Base-by-base conservation (phyloP, 2,888 invertebrate genomes). In the Eremobia ochroleuca region DNA sequence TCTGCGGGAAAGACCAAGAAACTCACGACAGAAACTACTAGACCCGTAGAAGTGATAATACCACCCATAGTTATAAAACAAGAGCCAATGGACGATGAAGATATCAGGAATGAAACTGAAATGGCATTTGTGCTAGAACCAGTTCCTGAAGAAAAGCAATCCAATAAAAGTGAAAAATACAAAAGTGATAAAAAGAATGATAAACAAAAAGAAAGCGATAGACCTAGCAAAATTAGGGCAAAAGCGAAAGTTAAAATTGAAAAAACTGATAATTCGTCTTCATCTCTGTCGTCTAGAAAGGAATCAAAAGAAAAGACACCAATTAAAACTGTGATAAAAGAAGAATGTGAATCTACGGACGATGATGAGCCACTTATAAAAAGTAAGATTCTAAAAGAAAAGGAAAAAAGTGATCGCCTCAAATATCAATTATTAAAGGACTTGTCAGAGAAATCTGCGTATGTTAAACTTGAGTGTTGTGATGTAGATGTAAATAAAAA, bases 401-500 rank as follows among this genome's bases (percentile, higher is more conserved):
- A 95, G 82, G 93, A 95, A 87, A 91, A 94, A 81, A 94, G 87
- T 83, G 94, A 95, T 69, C 93, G 92, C 55, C 88, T 96, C 21
- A 96, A 96, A 87, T 95, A 94, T 85, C 94, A 96, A 87, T 84
- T 96, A 76, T 84, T 96, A 70, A 96, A 96, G 91, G 96, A 97
- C 87, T 93, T 96, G 77, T 95, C 97, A 1, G 95, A 96, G 92
- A 96, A 96, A 90, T 95, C 96, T 37, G 95, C 96, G 11, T 96
- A 96, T 86, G 97, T 97, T 37, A 97, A 97, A 90, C 89, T 97
- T 79, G 96, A 97, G 90, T 96, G 96, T 91, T 97, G 95, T 89
- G 96, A 97, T 89, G 96, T 95, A 74, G 96, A 95, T 89, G 92
- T 96, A 74, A 95, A 92, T 85, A 94, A 94, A 90, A 95, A 92